Evolutionary conservation across 2,113 vertebrate genomes (phyloP), one percentile per base, ranked within the genome.

Genomic region (Pseudopipra pipra): DNA sequence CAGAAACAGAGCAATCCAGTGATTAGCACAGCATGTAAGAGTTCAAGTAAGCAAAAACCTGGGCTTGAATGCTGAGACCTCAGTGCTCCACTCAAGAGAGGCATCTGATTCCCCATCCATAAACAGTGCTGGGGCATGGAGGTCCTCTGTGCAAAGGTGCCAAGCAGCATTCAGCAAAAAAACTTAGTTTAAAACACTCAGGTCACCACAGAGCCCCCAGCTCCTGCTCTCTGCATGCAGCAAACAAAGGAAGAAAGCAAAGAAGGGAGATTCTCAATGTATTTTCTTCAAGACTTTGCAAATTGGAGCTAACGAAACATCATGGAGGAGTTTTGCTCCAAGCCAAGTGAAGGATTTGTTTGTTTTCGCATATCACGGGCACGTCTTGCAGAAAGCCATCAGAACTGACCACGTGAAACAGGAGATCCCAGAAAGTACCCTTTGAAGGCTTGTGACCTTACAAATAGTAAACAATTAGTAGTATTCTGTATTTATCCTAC

Each of bases 171-270:
- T 35, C 47, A 47, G 28, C 2, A 41, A 80, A 77, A 55, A 67
- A 15, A 0, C 20, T 4, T 3, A 23, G 24, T 23, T 75, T 37
- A n/a, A 49, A 85, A 28, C 31, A 7, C 56, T 17, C 13, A 8
- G 11, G n/a, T 37, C 43, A 24, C 39, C 37, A 8, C 9, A 33
- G 6, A 81, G 35, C 30, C 16, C 11, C 39, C 47, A 55, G 43
- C 14, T 87, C n/a, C 46, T 59, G 14, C 14, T 74, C 74, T 62
- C 37, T 62, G 33, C 33, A 46, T 4, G 12, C 43, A 83, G 39
- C 11, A 82, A 85, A 67, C 31, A 59, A 0, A 0, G 15, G 28
- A 56, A 28, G 7, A 79, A 75, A 83, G 27, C 0, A 0, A 51
- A 59, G 9, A 35, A 51, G 7, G 22, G 14, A 59, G 33, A 58